phyloP scores from a whole-genome alignment of 1,140 invertebrate species.

The Zaprionus ornatus region DNA sequence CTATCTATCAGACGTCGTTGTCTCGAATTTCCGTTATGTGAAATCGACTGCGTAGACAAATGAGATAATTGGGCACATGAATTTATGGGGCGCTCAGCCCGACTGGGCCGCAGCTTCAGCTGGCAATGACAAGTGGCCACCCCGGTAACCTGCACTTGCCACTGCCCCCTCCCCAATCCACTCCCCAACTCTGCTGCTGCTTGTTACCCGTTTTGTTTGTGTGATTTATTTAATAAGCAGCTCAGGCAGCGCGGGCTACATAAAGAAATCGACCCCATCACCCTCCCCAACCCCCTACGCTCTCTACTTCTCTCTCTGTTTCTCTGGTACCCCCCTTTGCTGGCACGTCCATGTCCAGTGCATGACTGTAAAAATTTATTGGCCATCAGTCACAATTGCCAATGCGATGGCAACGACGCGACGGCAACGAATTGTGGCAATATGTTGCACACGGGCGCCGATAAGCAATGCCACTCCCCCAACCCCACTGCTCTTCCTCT shows the following conservation, averaged over 20 bases:
- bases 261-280: conserved; percentile 30
- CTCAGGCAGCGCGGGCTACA: conserved; percentile 20
- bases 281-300: not conserved
- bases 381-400: conserved; percentile 79
- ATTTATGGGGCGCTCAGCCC: conserved; percentile 64
- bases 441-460: conserved; percentile 73
- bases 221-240: conserved; percentile 77
- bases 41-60: conserved; percentile 66
- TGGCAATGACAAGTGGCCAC: conserved; percentile 57
- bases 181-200: not conserved
- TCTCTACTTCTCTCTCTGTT: not conserved
- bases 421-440: conserved; percentile 64
- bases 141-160: conserved; percentile 14
- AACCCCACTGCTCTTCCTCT: not conserved
- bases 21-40: conserved; percentile 69
- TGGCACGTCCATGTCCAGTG: conserved; percentile 50
- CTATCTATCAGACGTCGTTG: conserved; percentile 29
- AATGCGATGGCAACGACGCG: conserved; percentile 42
- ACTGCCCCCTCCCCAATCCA: not conserved
- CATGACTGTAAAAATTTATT: conserved; percentile 77
- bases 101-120: not conserved
- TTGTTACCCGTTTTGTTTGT: conserved; percentile 24
- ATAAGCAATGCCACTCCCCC: conserved; percentile 43
- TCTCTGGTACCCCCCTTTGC: not conserved
- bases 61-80: conserved; percentile 77